A percentile compares a stretch with the other conserved stretches of the same genome.
Conservation (phyloP, 2,113 vertebrate genomes). For the Balaeniceps rex region DNA sequence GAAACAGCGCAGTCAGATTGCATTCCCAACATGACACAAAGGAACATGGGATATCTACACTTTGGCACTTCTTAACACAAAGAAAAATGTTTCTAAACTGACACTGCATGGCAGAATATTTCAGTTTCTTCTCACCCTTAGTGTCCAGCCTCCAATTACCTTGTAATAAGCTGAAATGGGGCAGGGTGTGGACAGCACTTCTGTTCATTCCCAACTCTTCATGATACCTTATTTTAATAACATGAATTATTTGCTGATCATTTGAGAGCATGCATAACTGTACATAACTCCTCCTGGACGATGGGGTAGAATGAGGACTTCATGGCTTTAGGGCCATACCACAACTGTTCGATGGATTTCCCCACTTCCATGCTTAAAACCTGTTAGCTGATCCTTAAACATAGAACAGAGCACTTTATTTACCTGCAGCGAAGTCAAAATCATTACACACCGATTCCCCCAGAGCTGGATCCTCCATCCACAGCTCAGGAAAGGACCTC, state of each 20-base stretch:
- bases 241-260: neutral
- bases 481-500: neutral
- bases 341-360: neutral
- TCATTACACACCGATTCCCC: neutral
- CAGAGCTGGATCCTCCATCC: neutral
- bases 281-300: neutral
- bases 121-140: neutral
- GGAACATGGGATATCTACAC: no score
- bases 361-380: neutral
- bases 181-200: neutral
- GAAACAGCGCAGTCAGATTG: neutral
- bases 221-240: neutral
- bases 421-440: neutral
- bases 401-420: neutral
- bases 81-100: neutral
- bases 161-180: neutral
- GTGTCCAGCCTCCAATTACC: neutral
- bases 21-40: neutral
- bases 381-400: neutral
- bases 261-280: neutral
- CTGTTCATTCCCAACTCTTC: neutral
- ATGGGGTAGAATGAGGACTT: neutral
- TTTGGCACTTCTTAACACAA: neutral
- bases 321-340: neutral
- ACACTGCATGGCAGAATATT: neutral